Conservation (phyloP, 2,888 invertebrate genomes). For the Heliconius ethilla region DNA sequence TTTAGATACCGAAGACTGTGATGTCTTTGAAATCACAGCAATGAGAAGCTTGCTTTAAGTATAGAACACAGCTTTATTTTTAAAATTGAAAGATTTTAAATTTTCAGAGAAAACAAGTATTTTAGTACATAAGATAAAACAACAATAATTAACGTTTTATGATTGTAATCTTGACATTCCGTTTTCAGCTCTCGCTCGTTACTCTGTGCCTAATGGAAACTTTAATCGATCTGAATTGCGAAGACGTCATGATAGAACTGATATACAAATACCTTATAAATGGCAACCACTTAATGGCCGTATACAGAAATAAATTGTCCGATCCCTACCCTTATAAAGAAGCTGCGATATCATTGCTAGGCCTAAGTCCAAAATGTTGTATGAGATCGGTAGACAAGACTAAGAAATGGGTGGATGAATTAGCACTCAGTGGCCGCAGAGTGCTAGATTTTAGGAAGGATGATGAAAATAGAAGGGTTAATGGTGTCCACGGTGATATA, state of each 20-base stretch:
- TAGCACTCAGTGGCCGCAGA: constrained; percentile 63
- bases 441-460: constrained; percentile 63
- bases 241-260: constrained; percentile 96
- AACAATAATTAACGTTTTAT: not conserved
- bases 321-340: constrained; percentile 70
- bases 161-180: not conserved
- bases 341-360: constrained; percentile 68
- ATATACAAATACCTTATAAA: constrained; percentile 89
- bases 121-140: not conserved
- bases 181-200: constrained; percentile 89
- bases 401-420: constrained; percentile 68
- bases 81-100: too few species aligned
- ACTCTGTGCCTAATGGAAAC: constrained; percentile 95
- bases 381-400: constrained; percentile 65
- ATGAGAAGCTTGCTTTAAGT: too few species aligned
- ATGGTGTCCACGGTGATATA: constrained; percentile 69
- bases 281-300: constrained; percentile 66
- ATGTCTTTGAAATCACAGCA: too few species aligned
- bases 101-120: not conserved
- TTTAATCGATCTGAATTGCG: constrained; percentile 94
- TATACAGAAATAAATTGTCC: constrained; percentile 61
- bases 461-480: constrained; percentile 59
- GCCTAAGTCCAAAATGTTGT: constrained; percentile 84
- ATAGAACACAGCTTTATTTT: too few species aligned
- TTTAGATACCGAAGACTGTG: too few species aligned